Evolutionary conservation across 2,888 invertebrate species (phyloP), one percentile per base, ranked within the genome.

Genomic region (Eulithis prunata): DNA sequence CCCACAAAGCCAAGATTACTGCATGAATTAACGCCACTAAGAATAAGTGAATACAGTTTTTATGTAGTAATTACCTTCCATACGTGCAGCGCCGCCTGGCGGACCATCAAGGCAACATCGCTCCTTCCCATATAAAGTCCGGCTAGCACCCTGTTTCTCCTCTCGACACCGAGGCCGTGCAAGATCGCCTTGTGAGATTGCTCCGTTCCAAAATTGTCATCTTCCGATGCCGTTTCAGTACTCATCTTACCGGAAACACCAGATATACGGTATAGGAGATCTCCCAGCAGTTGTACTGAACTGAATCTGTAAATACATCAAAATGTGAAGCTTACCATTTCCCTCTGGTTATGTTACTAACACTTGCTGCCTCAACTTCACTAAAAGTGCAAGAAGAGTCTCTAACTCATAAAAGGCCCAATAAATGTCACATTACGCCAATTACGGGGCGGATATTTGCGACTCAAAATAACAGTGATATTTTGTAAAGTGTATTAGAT

Each of bases 231-330:
- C 0, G 98, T 99, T 90, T 99, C 99, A 0, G 99, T 99, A 45
- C 98, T 98, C 99, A 99, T 99, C 93, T 99, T 99, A 61, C 99
- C 99, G 38, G 98, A 97, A 0, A 99, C 99, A 57, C 99, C 99
- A 1, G 99, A 99, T 73, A 99, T 97, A 69, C 98, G 96, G 89
- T 99, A 99, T 32, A 99, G 91, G 57, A 99, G 93, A 87, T 99
- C 99, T 12, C 75, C 99, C 45, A 99, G 91, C 38, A 99, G 93
- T 85, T 99, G 99, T 6, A 99, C 98, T 0, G 98, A 98, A 78
- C 98, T 97, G 88, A 95, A 97, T 70, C 99, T 94, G 52, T 11
- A 36, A 52, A 8, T 13, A 7, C 21, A 11, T 43, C 13, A 47
- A 49, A 21, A 14, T 49, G 11, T 21, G 4, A 4, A 38, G n/a